A percentile compares a stretch with the other conserved stretches of the same genome.
phyloP scores from a whole-genome alignment of 2,888 invertebrate species.

The Hypomecis punctinalis region DNA sequence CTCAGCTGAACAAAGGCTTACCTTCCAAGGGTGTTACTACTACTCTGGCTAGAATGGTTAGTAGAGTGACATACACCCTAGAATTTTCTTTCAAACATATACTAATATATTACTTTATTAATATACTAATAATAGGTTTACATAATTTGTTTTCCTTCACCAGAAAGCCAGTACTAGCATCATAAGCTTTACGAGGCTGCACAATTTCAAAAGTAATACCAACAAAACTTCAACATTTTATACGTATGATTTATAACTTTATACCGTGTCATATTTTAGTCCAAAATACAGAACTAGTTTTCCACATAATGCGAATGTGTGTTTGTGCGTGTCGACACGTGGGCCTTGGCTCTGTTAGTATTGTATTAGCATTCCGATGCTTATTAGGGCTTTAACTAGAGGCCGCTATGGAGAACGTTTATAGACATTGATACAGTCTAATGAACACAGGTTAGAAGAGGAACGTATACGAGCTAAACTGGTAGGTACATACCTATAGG shows the following conservation, averaged over 20 bases:
- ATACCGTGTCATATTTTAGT: not conserved
- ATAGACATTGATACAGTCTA: slow-evolving; percentile 11
- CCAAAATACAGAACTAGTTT: slow-evolving; percentile 10
- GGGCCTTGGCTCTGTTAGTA: slow-evolving; percentile 39
- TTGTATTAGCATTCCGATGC: slow-evolving; percentile 39
- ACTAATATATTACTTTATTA: too few species aligned
- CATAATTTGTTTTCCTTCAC: too few species aligned
- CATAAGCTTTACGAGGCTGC: too few species aligned
- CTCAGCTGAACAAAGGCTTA: too few species aligned
- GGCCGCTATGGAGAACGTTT: slow-evolving; percentile 14
- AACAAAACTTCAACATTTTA: not conserved
- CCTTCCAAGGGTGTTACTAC: too few species aligned
- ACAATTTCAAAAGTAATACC: too few species aligned
- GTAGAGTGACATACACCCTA: too few species aligned
- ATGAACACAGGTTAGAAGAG: not conserved
- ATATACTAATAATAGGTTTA: too few species aligned
- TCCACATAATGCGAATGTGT: slow-evolving; percentile 7
- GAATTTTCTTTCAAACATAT: too few species aligned
- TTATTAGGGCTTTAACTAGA: slow-evolving; percentile 33
- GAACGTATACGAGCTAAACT: not conserved
- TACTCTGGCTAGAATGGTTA: too few species aligned
- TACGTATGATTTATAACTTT: not conserved
- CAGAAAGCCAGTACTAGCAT: too few species aligned
- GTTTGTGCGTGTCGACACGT: slow-evolving; percentile 26
- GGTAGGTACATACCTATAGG: too few species aligned